These are phyloP conservation scores for Cryptoleucopteryx plumbea DNA, from an alignment of 2,113 vertebrate genomes.

Conservation along the genomic window DNA sequence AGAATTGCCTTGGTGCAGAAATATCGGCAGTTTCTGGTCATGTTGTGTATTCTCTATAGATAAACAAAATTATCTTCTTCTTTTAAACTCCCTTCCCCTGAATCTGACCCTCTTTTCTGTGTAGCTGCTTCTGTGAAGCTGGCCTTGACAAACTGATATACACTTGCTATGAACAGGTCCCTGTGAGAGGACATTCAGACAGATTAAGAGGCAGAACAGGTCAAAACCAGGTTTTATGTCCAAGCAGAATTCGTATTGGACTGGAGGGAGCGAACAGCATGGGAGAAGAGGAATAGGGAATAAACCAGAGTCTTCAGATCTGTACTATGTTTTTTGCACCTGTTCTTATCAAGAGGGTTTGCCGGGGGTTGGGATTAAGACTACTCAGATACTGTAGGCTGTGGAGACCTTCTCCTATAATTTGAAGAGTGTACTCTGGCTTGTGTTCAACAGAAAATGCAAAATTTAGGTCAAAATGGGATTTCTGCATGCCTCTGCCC, in stretches of 20 bases:
- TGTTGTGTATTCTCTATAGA: neutral
- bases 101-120: neutral
- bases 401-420: neutral
- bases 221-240: neutral
- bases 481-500: neutral
- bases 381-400: neutral
- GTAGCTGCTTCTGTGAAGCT: neutral
- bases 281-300: neutral
- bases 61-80: neutral
- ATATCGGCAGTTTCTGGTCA: neutral
- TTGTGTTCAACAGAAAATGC: neutral
- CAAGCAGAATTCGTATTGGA: fast-evolving
- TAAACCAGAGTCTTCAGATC: neutral
- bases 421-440: neutral
- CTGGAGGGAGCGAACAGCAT: neutral
- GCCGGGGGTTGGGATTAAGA: neutral
- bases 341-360: neutral
- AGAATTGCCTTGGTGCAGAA: neutral
- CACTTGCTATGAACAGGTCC: neutral
- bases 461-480: neutral
- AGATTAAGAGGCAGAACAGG: neutral
- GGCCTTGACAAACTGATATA: neutral
- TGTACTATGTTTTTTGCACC: neutral
- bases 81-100: neutral
- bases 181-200: neutral